Conservation (phyloP, 2,797 vertebrate species). For the Onychomys arenicola region DNA sequence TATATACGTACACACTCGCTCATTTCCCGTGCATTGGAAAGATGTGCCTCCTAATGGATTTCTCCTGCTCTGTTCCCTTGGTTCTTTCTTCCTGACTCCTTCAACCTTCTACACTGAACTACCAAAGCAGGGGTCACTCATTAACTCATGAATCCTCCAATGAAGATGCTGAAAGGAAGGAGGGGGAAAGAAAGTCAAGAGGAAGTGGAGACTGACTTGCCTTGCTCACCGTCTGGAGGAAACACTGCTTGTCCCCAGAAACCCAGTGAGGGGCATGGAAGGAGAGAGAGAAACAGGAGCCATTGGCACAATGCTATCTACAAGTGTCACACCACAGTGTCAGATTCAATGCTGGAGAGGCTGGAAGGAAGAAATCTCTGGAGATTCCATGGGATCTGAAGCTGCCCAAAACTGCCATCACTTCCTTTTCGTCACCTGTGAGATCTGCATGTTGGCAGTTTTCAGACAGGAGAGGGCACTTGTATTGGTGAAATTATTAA, state of each 20-base stretch:
- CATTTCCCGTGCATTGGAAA: conserved; percentile 20
- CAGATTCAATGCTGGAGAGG: conserved; percentile 40
- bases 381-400: conserved; percentile 38
- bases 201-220: neutral
- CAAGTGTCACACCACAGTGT: conserved; percentile 18
- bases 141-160: conserved; percentile 3
- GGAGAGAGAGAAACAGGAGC: conserved; percentile 25
- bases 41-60: conserved; percentile 43
- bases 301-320: conserved; percentile 12
- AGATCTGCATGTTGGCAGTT: neutral
- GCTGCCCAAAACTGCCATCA: neutral
- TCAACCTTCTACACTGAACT: conserved; percentile 24
- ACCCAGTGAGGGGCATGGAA: neutral
- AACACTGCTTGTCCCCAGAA: too few relatives aligned
- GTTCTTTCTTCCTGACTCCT: neutral
- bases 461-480: neutral
- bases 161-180: neutral
- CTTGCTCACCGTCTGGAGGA: too few relatives aligned
- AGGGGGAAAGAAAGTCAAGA: neutral
- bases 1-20: neutral
- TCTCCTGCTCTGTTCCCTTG: neutral
- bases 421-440: neutral
- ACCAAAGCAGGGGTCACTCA: conserved; percentile 16
- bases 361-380: conserved; percentile 5
- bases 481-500: too few relatives aligned